Evolutionary conservation across 2,113 vertebrate species (phyloP).

Genomic region (Hippotragus niger): DNA sequence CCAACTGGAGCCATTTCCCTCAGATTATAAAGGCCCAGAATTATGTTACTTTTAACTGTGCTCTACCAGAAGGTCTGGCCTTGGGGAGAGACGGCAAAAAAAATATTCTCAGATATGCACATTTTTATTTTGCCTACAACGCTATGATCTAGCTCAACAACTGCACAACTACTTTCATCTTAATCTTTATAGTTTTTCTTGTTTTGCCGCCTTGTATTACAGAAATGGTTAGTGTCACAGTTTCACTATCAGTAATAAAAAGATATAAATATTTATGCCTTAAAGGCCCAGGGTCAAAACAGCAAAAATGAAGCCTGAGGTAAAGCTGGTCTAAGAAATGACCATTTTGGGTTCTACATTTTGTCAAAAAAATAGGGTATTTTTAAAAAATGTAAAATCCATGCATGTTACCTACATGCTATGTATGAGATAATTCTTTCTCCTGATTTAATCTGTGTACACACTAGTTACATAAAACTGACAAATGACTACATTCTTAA

Average conservation of each 20-base stretch:
- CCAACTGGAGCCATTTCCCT: background rate
- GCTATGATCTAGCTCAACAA: background rate
- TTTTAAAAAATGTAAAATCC: background rate
- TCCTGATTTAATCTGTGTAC: background rate
- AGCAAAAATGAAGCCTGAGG: slow-evolving; percentile 6
- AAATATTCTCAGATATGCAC: background rate
- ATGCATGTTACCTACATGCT: slow-evolving; percentile 18
- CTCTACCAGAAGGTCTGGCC: slow-evolving; percentile 20
- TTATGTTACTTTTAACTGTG: background rate
- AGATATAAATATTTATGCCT: background rate
- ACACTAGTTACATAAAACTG: background rate
- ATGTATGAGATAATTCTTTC: background rate
- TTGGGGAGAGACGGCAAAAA: background rate
- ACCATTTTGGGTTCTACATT: background rate
- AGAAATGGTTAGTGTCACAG: slow-evolving; percentile 3
- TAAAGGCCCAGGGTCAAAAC: slow-evolving; percentile 25
- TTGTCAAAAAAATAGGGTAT: background rate
- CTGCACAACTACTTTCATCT: background rate
- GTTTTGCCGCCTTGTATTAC: background rate
- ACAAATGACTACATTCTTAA: slow-evolving; percentile 11
- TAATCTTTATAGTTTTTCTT: background rate
- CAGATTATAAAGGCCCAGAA: background rate
- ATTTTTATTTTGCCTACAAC: slow-evolving; percentile 38
- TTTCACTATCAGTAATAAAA: slow-evolving; percentile 30
- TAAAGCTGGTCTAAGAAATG: slow-evolving; percentile 38